phyloP scores from a whole-genome alignment of 2,888 invertebrate species.

The Tinea pellionella region DNA sequence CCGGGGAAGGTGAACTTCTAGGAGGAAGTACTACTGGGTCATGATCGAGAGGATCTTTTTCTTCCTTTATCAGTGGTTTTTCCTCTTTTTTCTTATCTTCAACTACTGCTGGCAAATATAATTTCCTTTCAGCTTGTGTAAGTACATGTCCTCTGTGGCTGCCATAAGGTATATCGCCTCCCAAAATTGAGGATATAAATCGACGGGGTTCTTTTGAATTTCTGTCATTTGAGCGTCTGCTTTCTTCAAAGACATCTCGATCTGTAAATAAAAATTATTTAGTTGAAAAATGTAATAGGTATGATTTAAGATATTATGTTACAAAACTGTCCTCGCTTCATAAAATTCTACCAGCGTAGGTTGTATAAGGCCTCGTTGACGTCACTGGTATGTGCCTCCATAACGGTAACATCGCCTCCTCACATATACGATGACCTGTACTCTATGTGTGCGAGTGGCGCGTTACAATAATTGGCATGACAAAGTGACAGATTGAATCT shows the following conservation, averaged over 20 bases:
- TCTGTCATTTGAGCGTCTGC: conserved; percentile 38
- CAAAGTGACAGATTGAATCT: conserved; percentile 50
- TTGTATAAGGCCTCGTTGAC: conserved; percentile 61
- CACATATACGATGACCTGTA: conserved; percentile 20
- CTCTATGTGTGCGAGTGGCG: conserved; percentile 26
- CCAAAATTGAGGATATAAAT: conserved; percentile 84
- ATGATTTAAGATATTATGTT: neutral
- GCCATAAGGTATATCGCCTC: conserved; percentile 86
- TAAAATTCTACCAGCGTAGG: conserved; percentile 56
- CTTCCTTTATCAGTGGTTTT: conserved; percentile 68
- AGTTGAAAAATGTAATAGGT: neutral
- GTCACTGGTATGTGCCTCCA: conserved; percentile 68
- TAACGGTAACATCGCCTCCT: conserved; percentile 66
- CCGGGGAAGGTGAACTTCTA: conserved; percentile 62
- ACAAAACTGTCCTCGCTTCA: conserved; percentile 33
- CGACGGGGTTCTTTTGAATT: conserved; percentile 66
- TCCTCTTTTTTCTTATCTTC: conserved; percentile 67
- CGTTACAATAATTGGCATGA: conserved; percentile 49
- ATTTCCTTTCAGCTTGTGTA: conserved; percentile 86
- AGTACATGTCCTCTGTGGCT: conserved; percentile 79
- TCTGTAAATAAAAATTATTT: conserved; percentile 45
- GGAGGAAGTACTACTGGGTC: conserved; percentile 71
- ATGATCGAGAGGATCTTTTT: conserved; percentile 73
- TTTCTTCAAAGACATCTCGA: conserved; percentile 64
- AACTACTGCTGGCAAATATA: conserved; percentile 73